Evolutionary conservation across 37 sponge, comb jelly and placozoan genomes (phyloP).

Genomic region (Oopsacas minuta): DNA sequence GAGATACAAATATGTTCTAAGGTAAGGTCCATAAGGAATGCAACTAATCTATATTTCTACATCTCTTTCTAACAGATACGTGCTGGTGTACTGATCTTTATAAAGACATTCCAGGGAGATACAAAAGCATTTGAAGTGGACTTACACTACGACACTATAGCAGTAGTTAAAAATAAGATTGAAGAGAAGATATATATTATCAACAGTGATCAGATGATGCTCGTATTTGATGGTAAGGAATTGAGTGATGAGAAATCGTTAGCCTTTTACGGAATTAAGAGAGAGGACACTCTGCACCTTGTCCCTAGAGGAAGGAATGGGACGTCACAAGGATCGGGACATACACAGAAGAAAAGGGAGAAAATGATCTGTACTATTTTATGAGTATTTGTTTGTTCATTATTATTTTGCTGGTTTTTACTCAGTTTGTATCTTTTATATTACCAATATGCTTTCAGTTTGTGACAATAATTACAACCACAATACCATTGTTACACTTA

Average conservation of each 20-base stretch:
- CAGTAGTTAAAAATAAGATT: background rate
- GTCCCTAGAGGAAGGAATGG: background rate
- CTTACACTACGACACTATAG: background rate
- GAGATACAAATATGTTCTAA: background rate
- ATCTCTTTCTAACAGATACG: background rate
- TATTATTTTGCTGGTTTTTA: too few species aligned
- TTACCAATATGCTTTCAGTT: too few species aligned
- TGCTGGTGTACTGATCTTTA: background rate
- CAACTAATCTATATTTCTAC: too few species aligned
- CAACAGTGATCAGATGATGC: background rate
- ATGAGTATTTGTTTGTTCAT: too few species aligned
- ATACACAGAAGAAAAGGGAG: too few species aligned
- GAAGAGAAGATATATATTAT: background rate
- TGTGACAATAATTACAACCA: too few species aligned
- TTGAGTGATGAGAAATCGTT: background rate
- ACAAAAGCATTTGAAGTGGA: background rate
- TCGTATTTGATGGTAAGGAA: background rate
- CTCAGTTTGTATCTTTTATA: too few species aligned
- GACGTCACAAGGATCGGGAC: too few species aligned
- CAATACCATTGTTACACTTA: too few species aligned
- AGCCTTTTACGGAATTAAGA: background rate
- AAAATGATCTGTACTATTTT: too few species aligned
- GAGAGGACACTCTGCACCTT: background rate
- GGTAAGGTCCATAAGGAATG: background rate
- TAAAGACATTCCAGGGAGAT: background rate